phyloP scores from a whole-genome alignment of 2,113 vertebrate species.

The Sceloporus tristichus region DNA sequence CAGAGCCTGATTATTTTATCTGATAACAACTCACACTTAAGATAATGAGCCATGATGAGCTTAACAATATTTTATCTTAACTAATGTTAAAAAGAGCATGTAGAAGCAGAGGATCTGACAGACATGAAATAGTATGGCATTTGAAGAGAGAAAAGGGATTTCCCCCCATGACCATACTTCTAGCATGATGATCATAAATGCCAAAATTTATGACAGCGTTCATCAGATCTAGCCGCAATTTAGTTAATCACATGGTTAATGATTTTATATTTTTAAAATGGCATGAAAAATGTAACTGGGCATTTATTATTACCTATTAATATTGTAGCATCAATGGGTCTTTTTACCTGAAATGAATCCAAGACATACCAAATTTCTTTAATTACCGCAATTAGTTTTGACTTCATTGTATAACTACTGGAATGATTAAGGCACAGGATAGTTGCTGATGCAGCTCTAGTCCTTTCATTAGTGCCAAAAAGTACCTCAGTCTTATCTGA shows the following conservation, averaged over 20 bases:
- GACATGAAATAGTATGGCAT: conserved; percentile 58
- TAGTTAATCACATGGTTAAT: conserved; percentile 77
- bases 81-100: background rate
- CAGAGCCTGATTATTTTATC: too few relatives aligned
- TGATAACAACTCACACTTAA: background rate
- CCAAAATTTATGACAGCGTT: conserved; percentile 66
- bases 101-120: conserved; percentile 38
- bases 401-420: conserved; percentile 68
- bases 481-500: conserved; percentile 59
- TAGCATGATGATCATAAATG: conserved; percentile 68
- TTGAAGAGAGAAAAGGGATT: conserved; percentile 64
- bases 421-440: conserved; percentile 71
- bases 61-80: background rate
- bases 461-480: conserved; percentile 67
- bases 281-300: conserved; percentile 67
- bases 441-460: conserved; percentile 73
- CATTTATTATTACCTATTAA: conserved; percentile 70
- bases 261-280: conserved; percentile 64
- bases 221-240: conserved; percentile 67
- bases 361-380: conserved; percentile 68
- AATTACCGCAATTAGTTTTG: conserved; percentile 76
- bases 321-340: conserved; percentile 76
- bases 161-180: conserved; percentile 61
- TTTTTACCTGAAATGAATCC: conserved; percentile 72
- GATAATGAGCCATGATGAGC: background rate